Percentiles rank a stretch among this genome's conserved stretches.
phyloP scores from a whole-genome alignment of 1,140 invertebrate genomes.

The Orius insidiosus region DNA sequence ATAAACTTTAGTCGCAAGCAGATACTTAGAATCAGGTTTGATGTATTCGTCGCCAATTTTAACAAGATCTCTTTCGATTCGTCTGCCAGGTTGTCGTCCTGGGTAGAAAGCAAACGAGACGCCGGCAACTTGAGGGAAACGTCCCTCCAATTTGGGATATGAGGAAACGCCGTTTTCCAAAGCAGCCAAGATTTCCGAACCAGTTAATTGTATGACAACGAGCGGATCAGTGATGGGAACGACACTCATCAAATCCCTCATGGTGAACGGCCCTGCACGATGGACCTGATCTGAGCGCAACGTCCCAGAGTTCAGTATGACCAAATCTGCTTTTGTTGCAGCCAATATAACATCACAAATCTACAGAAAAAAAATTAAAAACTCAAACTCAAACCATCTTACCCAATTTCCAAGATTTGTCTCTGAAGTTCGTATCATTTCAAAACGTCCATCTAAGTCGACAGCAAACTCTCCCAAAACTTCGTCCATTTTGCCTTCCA shows the following conservation, averaged over 20 bases:
- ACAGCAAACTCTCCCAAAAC: constrained; percentile 64
- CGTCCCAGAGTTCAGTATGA: constrained; percentile 75
- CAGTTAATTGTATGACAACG: constrained; percentile 45
- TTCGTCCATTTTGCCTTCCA: constrained; percentile 66
- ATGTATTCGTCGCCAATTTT: constrained; percentile 72
- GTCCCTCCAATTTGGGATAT: constrained; percentile 63
- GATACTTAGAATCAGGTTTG: constrained; percentile 42
- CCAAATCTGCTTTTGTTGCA: constrained; percentile 63
- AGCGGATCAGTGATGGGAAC: constrained; percentile 71
- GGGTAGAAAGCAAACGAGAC: constrained; percentile 74
- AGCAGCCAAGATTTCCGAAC: constrained; percentile 30
- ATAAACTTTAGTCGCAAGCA: constrained; percentile 67
- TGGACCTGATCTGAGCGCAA: constrained; percentile 59
- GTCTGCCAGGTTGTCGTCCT: constrained; percentile 35
- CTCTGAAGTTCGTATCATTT: constrained; percentile 56
- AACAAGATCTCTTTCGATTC: constrained; percentile 53
- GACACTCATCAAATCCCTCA: constrained; percentile 63
- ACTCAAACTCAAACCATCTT: too few relatives aligned
- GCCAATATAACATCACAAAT: constrained; percentile 65
- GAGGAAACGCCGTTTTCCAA: constrained; percentile 64
- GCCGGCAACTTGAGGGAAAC: constrained; percentile 68
- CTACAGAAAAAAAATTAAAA: constrained; percentile 27
- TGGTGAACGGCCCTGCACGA: constrained; percentile 59
- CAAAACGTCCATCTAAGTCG: constrained; percentile 69
- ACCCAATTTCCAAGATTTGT: constrained; percentile 81